Evolutionary conservation across 1,140 invertebrate genomes (phyloP), one percentile per base, ranked within the genome.

Genomic region (Euura lappo): DNA sequence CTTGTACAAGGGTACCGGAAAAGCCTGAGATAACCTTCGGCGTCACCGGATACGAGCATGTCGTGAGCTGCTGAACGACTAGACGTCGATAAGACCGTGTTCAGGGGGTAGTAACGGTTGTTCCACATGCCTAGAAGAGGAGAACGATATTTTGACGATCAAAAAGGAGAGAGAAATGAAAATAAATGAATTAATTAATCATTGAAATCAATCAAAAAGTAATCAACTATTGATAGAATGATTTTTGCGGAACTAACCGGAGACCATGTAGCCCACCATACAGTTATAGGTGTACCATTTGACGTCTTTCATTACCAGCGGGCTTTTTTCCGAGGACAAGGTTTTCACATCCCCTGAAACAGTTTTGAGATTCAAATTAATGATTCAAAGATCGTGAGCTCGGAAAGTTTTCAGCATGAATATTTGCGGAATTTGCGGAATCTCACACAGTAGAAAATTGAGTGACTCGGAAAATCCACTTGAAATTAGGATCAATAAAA

Each of bases 11-110:
- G 95, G 84, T 95, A 95, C 81, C 94, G 94, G 86, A 97, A 98
- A 11, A 99, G 89, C 76, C 96, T 91, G 11, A 99, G 87, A 85
- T 96, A 96, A 13, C 97, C 97, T 85, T 97, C 96, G 68, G 96
- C 94, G 85, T 98, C 97, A 7, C 96, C 96, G 68, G 93, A 93
- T 42, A 96, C 92, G 2, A 98, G 84, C 75, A 98, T 91, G 80
- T 96, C 94, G 77, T 96, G 93, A 2, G 93, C 93, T 8, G 93
- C 91, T 60, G 94, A 95, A 77, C 94, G 91, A 87, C 93, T 94
- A 42, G 93, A 93, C 7, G 95, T 94, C 51, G 94, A 93, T 70
- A 96, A 91, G 43, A 94, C 90, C 44, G 94, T 94, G 8, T 93
- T 93, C 89, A 94, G 91, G 42, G 94, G 94, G 80, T 96, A 95